Base-by-base conservation (phyloP, 2,888 invertebrate genomes). In the Junonia oenone region DNA sequence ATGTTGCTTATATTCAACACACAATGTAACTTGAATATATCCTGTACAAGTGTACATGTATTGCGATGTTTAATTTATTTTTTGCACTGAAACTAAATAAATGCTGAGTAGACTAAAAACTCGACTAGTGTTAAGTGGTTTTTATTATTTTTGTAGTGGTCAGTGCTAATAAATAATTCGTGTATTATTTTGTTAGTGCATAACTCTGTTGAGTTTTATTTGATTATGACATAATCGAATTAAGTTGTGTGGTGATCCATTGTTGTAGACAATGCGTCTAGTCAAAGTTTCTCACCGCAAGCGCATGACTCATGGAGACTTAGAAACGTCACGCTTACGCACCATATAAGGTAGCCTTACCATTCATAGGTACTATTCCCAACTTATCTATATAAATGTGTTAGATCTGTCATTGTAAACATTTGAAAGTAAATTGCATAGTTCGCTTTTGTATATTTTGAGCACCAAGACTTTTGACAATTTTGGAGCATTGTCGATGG, bases 181-280 rank as follows among this genome's bases (percentile, higher is more conserved):
- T 33, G 51, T 49, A 45, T 54, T 51, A 38, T 51, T 57, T 55
- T 64, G 63, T 56, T 65, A 61, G 72, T 72, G 66, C 69, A 70
- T 76, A 68, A 68, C 67, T 68, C 68, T 67, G 65, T 62, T 9
- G 62, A 73, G 83, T 83, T 82, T 86, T 85, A 73, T 76, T 64
- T 67, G 63, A 67, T 72, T 76, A 81, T 82, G 78, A 83, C 82
- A 83, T 85, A 86, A 88, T 86, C 82, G 76, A 80, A 81, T 82
- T 78, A 80, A 80, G 73, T 73, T 72, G 66, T 75, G 71, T 76
- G 71, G 72, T 82, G 78, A 81, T 79, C 80, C 79, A 84, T 87
- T 88, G 83, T 83, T 83, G 79, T 81, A 83, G 81, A 88, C 83
- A 81, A 83, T 82, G 75, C 76, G 86, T 86, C 85, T 86, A 78